Evolutionary conservation across 2,113 vertebrate species (phyloP).

Genomic region (Leptocoma aspasia): DNA sequence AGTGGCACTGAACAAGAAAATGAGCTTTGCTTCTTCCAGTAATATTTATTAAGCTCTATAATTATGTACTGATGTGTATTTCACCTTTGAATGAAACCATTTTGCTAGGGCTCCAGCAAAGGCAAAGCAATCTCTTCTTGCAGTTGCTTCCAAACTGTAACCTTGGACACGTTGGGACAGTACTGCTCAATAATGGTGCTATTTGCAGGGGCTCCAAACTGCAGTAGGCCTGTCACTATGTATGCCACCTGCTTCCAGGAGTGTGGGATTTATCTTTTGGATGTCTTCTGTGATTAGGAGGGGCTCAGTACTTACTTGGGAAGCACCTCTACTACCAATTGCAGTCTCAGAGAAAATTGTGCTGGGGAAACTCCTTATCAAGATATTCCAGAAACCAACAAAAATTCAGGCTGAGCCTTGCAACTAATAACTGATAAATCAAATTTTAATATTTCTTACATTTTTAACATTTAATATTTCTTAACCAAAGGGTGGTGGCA

Average conservation of each 20-base stretch:
- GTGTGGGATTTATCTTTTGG: neutral
- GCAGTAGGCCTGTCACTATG: neutral
- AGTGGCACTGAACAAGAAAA: neutral
- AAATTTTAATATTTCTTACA: neutral
- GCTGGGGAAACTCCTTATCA: neutral
- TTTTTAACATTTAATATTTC: neutral
- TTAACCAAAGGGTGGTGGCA: neutral
- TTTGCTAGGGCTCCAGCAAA: neutral
- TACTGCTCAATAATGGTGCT: neutral
- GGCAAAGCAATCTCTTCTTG: neutral
- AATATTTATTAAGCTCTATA: neutral
- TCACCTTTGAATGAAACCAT: neutral
- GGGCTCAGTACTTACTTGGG: neutral
- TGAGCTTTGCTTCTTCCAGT: neutral
- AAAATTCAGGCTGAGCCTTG: neutral
- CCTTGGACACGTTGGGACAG: neutral
- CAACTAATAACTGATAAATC: neutral
- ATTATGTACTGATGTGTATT: neutral
- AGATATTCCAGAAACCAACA: neutral
- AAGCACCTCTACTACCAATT: neutral
- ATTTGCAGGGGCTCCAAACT: neutral
- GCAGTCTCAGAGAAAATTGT: neutral
- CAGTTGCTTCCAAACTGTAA: neutral
- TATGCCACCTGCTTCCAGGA: neutral
- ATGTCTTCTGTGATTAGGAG: neutral